phyloP scores from a whole-genome alignment of 1,140 invertebrate species.

The Rhynchophorus ferrugineus region DNA sequence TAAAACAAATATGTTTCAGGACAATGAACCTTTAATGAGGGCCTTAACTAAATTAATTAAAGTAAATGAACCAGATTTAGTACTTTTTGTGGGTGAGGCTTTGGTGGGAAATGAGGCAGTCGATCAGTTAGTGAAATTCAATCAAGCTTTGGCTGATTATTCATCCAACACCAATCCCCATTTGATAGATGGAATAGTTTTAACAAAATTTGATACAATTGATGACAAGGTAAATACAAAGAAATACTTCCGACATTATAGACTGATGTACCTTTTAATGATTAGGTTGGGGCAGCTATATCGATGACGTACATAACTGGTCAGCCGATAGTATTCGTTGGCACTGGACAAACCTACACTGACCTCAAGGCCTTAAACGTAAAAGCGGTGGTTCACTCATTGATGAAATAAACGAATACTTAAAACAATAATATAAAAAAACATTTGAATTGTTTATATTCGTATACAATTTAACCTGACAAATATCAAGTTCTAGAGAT shows the following conservation, averaged over 20 bases:
- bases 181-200: constrained; percentile 94
- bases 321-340: constrained; percentile 99
- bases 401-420: constrained; percentile 74
- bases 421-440: too few species aligned
- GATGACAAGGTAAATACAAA: constrained; percentile 85
- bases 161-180: constrained; percentile 76
- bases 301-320: constrained; percentile 99
- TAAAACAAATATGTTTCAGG: constrained; percentile 39
- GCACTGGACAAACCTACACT: constrained; percentile 98
- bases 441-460: too few species aligned
- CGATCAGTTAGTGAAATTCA: constrained; percentile 98
- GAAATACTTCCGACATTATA: too few species aligned
- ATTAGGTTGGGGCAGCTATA: constrained; percentile 94
- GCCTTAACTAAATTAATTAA: constrained; percentile 87
- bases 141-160: constrained; percentile 89
- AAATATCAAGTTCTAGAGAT: too few species aligned
- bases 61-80: constrained; percentile 91
- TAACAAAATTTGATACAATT: constrained; percentile 99
- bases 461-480: too few species aligned
- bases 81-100: constrained; percentile 98
- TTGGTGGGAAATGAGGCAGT: constrained; percentile 99
- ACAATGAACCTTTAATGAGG: constrained; percentile 98
- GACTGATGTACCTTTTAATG: constrained; percentile 28
- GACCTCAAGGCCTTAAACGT: constrained; percentile 96
- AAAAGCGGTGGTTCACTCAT: constrained; percentile 89